These are phyloP conservation scores for Aricia artaxerxes DNA, from an alignment of 2,888 invertebrate genomes.

Conservation along the genomic window DNA sequence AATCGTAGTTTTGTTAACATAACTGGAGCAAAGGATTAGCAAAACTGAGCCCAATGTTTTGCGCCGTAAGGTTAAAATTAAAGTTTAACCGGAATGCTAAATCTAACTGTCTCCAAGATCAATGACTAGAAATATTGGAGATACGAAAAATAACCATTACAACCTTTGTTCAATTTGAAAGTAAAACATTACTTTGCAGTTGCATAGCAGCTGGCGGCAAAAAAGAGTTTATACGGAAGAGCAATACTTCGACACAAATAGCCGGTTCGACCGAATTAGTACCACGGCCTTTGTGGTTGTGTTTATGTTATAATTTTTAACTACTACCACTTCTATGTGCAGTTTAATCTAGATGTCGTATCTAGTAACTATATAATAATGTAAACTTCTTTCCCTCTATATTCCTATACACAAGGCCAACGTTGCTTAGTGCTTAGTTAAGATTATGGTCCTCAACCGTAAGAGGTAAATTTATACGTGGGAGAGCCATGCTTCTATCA, in stretches of 20 bases:
- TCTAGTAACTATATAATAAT: too few relatives aligned
- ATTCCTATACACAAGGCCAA: too few relatives aligned
- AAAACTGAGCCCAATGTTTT: conserved; percentile 16
- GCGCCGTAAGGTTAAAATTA: conserved; percentile 23
- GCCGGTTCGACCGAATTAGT: not conserved
- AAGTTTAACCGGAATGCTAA: conserved; percentile 8
- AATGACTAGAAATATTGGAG: conserved; percentile 33
- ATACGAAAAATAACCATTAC: conserved; percentile 31
- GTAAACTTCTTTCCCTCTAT: too few relatives aligned
- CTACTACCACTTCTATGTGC: too few relatives aligned
- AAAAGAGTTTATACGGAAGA: not conserved
- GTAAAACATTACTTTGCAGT: conserved; percentile 5
- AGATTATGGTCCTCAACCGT: too few relatives aligned
- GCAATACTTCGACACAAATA: not conserved
- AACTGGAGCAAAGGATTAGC: conserved; percentile 34
- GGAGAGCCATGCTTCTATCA: too few relatives aligned
- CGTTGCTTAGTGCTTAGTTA: too few relatives aligned
- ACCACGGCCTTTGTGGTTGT: too few relatives aligned
- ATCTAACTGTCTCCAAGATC: conserved; percentile 30
- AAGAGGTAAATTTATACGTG: too few relatives aligned
- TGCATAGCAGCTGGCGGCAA: not conserved
- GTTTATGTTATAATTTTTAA: too few relatives aligned
- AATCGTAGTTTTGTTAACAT: conserved; percentile 48
- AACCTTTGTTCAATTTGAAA: not conserved
- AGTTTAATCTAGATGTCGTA: too few relatives aligned